Conservation (phyloP, 2,888 invertebrate species). For the Bedellia somnulentella region DNA sequence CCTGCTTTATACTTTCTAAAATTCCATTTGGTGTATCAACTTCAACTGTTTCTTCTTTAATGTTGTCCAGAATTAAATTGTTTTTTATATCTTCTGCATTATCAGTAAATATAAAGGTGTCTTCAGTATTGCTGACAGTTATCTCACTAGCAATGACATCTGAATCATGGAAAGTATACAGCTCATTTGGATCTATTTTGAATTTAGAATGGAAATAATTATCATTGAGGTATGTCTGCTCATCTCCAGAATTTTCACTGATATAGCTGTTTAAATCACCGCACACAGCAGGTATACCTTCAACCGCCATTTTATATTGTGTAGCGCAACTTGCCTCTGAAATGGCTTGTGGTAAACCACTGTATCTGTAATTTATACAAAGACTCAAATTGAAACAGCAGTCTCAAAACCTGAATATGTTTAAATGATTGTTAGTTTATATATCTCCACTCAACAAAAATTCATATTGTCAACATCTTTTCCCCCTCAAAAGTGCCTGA, state of each 20-base stretch:
- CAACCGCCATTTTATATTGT: slow-evolving; percentile 53
- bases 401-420: too few relatives aligned
- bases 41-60: slow-evolving; percentile 27
- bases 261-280: slow-evolving; percentile 46
- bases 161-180: slow-evolving; percentile 54
- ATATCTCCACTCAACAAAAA: too few relatives aligned
- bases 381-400: too few relatives aligned
- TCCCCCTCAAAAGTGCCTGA: too few relatives aligned
- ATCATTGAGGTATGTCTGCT: slow-evolving; percentile 44
- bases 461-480: too few relatives aligned
- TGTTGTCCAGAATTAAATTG: slow-evolving; percentile 24
- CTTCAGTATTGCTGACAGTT: slow-evolving; percentile 51
- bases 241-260: slow-evolving; percentile 43
- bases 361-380: slow-evolving; percentile 28
- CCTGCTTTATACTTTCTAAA: slow-evolving; percentile 28
- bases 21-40: slow-evolving; percentile 27
- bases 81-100: slow-evolving; percentile 22
- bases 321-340: slow-evolving; percentile 54
- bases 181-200: slow-evolving; percentile 53
- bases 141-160: slow-evolving; percentile 52
- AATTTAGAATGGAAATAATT: slow-evolving; percentile 49
- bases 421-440: too few relatives aligned
- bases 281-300: slow-evolving; percentile 40
- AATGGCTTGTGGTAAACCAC: slow-evolving; percentile 55
- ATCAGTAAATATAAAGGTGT: slow-evolving; percentile 37